These are phyloP conservation scores for Euzetes globulus DNA, from an alignment of 2,888 invertebrate genomes.

Conservation along the genomic window DNA sequence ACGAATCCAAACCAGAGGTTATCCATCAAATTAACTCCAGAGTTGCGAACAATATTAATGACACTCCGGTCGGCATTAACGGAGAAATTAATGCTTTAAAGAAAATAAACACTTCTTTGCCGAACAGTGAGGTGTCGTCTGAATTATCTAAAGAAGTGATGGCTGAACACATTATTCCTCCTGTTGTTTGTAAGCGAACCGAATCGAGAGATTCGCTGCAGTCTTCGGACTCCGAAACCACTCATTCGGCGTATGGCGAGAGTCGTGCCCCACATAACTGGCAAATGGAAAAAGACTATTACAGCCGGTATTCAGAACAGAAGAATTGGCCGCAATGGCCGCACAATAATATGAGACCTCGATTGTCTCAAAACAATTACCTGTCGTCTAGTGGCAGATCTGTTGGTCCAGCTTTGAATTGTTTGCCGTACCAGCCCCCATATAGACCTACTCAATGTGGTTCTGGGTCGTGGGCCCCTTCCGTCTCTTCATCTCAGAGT, in stretches of 20 bases:
- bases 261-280: constrained; percentile 6
- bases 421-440: not conserved
- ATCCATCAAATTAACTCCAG: not conserved
- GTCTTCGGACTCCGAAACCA: constrained; percentile 24
- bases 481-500: constrained; percentile 4
- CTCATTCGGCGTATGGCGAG: constrained; percentile 7
- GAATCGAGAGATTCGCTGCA: constrained; percentile 27
- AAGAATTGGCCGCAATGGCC: constrained; percentile 23
- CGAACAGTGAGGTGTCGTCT: not conserved
- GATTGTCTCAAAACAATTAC: constrained; percentile 9
- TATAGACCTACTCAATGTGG: constrained; percentile 1
- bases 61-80: not conserved
- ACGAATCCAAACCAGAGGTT: not conserved
- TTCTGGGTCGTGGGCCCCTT: not conserved
- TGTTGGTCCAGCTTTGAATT: not conserved
- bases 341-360: constrained; percentile 1
- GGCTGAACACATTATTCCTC: not conserved
- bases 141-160: not conserved
- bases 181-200: not conserved
- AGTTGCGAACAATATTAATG: not conserved
- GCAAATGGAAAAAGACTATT: constrained; percentile 5
- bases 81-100: not conserved
- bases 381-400: not conserved
- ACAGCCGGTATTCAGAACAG: not conserved
- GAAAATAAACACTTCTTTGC: not conserved